Evolutionary conservation across 92 coral and sea anemone species (phyloP).

Genomic region (Anthopleura xanthogrammica): DNA sequence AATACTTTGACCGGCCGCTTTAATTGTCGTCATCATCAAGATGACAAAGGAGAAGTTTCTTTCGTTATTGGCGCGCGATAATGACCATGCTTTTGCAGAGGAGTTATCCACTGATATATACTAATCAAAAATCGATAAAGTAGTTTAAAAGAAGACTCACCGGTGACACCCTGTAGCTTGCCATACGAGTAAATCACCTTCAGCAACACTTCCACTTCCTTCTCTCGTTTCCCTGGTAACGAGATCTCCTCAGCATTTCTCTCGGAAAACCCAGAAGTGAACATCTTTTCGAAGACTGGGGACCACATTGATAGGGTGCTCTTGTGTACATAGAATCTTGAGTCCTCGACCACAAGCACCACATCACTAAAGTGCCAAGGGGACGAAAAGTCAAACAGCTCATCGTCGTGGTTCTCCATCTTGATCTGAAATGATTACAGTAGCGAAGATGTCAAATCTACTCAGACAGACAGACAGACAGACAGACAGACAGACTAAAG

Average conservation of each 20-base stretch:
- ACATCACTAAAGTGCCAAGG: constrained; percentile 86
- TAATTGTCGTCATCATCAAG: no score
- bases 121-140: neutral
- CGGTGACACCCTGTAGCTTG: constrained; percentile 47
- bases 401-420: constrained; percentile 14
- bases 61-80: no score
- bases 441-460: no score
- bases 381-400: constrained; percentile 55
- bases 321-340: constrained; percentile 73
- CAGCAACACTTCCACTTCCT: constrained; percentile 59
- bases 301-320: constrained; percentile 90
- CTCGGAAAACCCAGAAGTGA: constrained; percentile 73
- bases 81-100: neutral
- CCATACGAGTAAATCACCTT: constrained; percentile 57
- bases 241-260: constrained; percentile 57
- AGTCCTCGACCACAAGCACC: constrained; percentile 65
- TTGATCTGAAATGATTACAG: neutral
- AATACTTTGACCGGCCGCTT: no score
- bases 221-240: constrained; percentile 68
- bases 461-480: no score
- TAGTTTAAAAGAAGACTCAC: constrained; percentile 14
- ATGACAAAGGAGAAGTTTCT: no score
- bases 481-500: neutral
- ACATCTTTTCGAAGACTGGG: constrained; percentile 85
- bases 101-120: neutral